Evolutionary conservation across 2,797 vertebrate species (phyloP).

Genomic region (Brachyalestes nurse): DNA sequence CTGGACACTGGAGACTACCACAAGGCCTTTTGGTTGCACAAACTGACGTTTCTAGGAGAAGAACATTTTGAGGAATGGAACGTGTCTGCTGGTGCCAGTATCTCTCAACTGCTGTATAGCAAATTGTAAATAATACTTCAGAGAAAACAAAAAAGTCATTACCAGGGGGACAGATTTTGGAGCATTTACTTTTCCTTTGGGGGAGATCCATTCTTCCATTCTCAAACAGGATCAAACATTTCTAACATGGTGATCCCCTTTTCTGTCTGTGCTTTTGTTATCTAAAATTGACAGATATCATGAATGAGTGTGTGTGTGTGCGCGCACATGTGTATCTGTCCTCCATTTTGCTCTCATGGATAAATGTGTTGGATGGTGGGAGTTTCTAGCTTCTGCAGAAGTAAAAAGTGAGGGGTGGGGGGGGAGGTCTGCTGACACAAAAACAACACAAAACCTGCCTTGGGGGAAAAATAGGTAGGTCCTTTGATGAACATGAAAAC

Average conservation of each 20-base stretch:
- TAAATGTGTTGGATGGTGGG: conserved; percentile 48
- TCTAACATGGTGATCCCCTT: conserved; percentile 32
- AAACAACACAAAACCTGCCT: conserved; percentile 58
- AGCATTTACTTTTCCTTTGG: conserved; percentile 55
- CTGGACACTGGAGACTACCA: conserved; percentile 30
- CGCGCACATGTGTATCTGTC: conserved; percentile 49
- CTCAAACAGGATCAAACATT: conserved; percentile 38
- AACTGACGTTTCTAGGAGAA: conserved; percentile 14
- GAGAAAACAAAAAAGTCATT: conserved; percentile 53
- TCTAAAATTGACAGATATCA: conserved; percentile 48
- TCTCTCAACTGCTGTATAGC: conserved; percentile 55
- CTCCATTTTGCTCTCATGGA: conserved; percentile 60
- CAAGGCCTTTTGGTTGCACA: conserved; percentile 12
- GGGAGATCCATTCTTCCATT: conserved; percentile 53
- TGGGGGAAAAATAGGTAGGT: conserved; percentile 47
- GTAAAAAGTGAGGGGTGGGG: conserved; percentile 3
- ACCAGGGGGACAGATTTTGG: conserved; percentile 36
- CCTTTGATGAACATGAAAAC: conserved; percentile 54
- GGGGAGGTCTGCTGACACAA: conserved; percentile 45
- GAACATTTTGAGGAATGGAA: conserved; percentile 39
- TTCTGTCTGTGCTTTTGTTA: conserved; percentile 61
- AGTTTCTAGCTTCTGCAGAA: conserved; percentile 59
- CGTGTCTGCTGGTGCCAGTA: conserved; percentile 39
- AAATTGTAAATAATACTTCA: conserved; percentile 75
- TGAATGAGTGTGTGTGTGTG: conserved; percentile 53